Evolutionary conservation across 2,113 vertebrate species (phyloP).

Genomic region (Thamnophis sirtalis): DNA sequence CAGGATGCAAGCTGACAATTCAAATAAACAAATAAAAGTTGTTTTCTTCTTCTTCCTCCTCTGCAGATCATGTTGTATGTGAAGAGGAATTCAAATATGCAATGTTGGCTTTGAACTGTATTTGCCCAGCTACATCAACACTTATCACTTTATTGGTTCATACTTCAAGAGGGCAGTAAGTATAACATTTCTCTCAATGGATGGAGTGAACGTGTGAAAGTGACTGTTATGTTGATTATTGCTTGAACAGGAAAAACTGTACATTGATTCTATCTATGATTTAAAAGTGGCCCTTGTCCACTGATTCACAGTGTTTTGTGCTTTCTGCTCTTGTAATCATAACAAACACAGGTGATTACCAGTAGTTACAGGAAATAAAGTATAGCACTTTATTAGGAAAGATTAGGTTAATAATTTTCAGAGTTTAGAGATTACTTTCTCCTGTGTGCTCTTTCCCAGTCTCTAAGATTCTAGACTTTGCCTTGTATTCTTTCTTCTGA

Average conservation of each 20-base stretch:
- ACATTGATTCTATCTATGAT: neutral
- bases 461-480: neutral
- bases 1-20: neutral
- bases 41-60: neutral
- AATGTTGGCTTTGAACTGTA: constrained; percentile 93
- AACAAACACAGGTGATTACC: neutral
- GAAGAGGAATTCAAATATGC: constrained; percentile 98
- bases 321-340: neutral
- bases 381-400: neutral
- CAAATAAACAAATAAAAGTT: neutral
- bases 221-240: neutral
- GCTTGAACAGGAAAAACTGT: neutral
- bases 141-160: constrained; percentile 93
- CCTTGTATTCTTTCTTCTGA: neutral
- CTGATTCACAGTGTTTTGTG: neutral
- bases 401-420: neutral
- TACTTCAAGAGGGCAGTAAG: constrained; percentile 96
- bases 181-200: constrained; percentile 47
- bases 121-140: constrained; percentile 94
- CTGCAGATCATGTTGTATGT: constrained; percentile 95
- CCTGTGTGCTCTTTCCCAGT: neutral
- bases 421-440: neutral
- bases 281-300: neutral
- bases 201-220: neutral
- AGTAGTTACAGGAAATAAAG: neutral